phyloP scores from a whole-genome alignment of 2,113 vertebrate species.

The Chroicocephalus ridibundus region DNA sequence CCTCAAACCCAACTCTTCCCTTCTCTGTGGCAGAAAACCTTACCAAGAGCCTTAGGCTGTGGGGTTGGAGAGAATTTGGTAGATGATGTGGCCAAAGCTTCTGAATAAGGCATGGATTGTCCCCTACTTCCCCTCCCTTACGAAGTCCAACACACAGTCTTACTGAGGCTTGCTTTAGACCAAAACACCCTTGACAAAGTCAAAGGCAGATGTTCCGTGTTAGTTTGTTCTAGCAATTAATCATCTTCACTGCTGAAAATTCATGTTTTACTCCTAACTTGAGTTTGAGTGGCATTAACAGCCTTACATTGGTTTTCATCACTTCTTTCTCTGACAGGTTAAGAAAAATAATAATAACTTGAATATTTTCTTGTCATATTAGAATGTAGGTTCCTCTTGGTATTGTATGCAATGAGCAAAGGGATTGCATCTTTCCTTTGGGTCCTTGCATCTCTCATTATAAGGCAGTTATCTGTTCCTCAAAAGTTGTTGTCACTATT shows the following conservation, averaged over 20 bases:
- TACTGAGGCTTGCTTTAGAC: neutral
- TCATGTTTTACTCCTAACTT: neutral
- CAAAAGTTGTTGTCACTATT: neutral
- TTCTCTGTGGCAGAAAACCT: neutral
- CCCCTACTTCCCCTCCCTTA: accelerated
- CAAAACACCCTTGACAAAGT: neutral
- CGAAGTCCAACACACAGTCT: neutral
- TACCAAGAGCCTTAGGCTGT: neutral
- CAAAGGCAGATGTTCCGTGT: neutral
- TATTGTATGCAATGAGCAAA: neutral
- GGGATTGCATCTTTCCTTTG: no score
- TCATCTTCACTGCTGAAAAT: neutral
- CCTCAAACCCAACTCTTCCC: neutral
- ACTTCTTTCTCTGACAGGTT: neutral
- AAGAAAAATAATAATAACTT: neutral
- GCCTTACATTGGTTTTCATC: neutral
- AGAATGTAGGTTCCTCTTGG: neutral
- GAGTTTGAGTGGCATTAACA: neutral
- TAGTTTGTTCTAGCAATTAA: neutral
- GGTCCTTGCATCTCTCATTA: neutral
- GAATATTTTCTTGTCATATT: neutral
- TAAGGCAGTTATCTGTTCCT: neutral
- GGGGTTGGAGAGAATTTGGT: neutral
- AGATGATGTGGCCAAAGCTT: neutral
- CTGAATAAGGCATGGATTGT: neutral